Evolutionary conservation across 2,888 invertebrate genomes (phyloP), one percentile per base, ranked within the genome.

Genomic region (Lumbricus terrestris): DNA sequence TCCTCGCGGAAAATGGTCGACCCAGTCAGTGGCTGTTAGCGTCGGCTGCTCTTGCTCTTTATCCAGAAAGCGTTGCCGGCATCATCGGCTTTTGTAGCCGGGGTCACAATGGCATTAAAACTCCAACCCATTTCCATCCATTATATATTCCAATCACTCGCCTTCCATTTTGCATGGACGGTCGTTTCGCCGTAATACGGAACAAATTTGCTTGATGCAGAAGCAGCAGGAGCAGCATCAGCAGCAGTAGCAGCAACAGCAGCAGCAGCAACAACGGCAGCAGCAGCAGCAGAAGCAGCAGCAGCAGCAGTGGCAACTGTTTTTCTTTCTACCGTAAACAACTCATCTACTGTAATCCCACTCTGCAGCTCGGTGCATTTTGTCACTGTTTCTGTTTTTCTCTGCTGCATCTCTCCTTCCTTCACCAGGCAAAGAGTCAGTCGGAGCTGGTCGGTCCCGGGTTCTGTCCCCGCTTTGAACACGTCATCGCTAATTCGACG

Each of bases 371-470:
- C n/a, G n/a, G 69, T 69, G n/a, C 29, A 69, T n/a, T 8, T n/a
- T 69, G 69, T 69, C 8, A n/a, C 69, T 69, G 69, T n/a, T n/a
- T n/a, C n/a, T n/a, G n/a, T n/a, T n/a, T 69, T n/a, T 69, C 69
- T 69, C 29, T 69, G 6, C 29, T 69, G 6, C 23, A 6, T 47
- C 23, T 47, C 23, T 23, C 8, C 23, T 8, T 47, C 23, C 11
- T n/a, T n/a, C n/a, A n/a, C 23, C n/a, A 69, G 69, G 69, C 69
- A 11, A 69, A 69, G 69, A 69, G 69, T 69, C 69, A 69, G 69
- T 69, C 69, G 69, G 96, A 94, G 91, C 96, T 94, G 69, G 95
- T 94, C 29, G 95, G 95, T 82, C 90, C 90, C 6, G 88, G 38
- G n/a, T 88, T 37, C 88, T 90, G 90, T 83, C 90, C 90, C 15